phyloP scores from a whole-genome alignment of 2,113 vertebrate genomes.

The Clarias gariepinus region DNA sequence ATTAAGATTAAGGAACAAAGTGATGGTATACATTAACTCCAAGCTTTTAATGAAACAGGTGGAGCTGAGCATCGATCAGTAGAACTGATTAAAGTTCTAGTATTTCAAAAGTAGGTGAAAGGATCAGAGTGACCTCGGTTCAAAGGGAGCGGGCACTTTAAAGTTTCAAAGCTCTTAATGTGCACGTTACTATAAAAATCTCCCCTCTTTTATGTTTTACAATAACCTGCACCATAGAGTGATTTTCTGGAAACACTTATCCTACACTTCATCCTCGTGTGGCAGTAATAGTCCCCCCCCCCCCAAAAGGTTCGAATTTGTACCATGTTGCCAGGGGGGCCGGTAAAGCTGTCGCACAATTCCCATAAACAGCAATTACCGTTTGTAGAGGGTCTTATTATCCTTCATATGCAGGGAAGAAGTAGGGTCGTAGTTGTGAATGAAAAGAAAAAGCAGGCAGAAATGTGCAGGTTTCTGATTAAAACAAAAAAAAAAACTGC shows the following conservation, averaged over 20 bases:
- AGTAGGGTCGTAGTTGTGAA: slow-evolving; percentile 57
- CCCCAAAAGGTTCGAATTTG: slow-evolving; percentile 48
- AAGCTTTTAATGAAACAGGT: slow-evolving; percentile 3
- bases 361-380: slow-evolving; percentile 58
- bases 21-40: neutral
- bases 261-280: neutral
- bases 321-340: slow-evolving; percentile 47
- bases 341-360: slow-evolving; percentile 49
- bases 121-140: slow-evolving; percentile 28
- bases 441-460: slow-evolving; percentile 39
- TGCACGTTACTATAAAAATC: neutral
- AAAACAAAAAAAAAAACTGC: slow-evolving; percentile 50
- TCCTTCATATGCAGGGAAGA: slow-evolving; percentile 32
- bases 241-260: slow-evolving; percentile 19
- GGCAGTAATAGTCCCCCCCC: neutral
- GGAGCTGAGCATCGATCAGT: neutral
- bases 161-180: slow-evolving; percentile 30
- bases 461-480: slow-evolving; percentile 72
- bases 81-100: slow-evolving; percentile 5
- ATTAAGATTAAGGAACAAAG: neutral
- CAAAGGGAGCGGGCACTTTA: slow-evolving; percentile 28
- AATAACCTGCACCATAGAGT: neutral
- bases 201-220: slow-evolving; percentile 13
- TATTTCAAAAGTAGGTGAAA: neutral
- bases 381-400: slow-evolving; percentile 58